Percentiles rank a stretch among this genome's conserved stretches.
These are phyloP conservation scores for Babylonia areolata DNA, from an alignment of 1,140 invertebrate genomes.

Conservation along the genomic window DNA sequence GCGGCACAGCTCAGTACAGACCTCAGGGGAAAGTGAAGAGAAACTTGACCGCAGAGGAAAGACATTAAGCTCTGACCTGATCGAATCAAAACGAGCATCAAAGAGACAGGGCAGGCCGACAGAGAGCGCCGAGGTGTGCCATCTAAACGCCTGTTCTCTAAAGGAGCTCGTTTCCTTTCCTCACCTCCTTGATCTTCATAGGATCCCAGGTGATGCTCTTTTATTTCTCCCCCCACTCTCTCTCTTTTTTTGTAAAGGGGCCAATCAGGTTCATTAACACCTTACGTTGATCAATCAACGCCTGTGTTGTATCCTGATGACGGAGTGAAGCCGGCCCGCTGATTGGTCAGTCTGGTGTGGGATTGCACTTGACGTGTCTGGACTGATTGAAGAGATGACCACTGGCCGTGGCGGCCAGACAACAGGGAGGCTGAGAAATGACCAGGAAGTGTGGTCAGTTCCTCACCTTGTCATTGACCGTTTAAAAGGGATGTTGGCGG, in stretches of 20 bases:
- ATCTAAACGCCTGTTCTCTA: not conserved
- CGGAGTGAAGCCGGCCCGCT: not conserved
- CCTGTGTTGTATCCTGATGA: not conserved
- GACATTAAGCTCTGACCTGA: not conserved
- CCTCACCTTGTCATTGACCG: too few species aligned
- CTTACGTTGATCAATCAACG: not conserved
- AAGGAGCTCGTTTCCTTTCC: not conserved
- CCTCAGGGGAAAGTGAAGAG: not conserved
- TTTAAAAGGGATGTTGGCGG: too few species aligned
- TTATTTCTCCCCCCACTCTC: not conserved
- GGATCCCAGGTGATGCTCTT: not conserved
- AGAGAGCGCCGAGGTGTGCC: not conserved
- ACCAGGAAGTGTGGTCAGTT: too few species aligned
- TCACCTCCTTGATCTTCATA: not conserved
- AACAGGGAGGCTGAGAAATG: too few species aligned
- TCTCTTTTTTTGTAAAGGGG: not conserved
- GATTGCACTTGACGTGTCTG: not conserved
- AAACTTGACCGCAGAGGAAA: not conserved
- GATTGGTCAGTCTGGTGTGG: not conserved
- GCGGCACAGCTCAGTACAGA: not conserved
- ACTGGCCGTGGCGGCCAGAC: too few species aligned
- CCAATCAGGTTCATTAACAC: constrained; percentile 3
- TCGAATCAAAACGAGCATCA: not conserved
- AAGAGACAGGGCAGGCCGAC: not conserved
- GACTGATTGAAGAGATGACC: not conserved